Conservation (phyloP, 2,113 vertebrate genomes). For the Ceratotherium simum region DNA sequence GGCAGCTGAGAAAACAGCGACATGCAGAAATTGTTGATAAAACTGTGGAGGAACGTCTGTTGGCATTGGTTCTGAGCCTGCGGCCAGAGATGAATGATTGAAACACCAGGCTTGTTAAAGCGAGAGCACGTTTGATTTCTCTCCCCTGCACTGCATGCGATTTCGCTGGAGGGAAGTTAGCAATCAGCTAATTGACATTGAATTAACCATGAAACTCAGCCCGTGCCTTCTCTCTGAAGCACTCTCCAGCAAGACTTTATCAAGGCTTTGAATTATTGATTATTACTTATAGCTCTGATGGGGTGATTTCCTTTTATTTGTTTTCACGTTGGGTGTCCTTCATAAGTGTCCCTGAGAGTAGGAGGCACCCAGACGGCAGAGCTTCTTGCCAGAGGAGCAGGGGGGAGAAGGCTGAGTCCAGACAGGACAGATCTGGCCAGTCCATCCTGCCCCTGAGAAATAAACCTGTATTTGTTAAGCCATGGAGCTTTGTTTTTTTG, state of each 20-base stretch:
- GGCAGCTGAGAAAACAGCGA: slow-evolving; percentile 85
- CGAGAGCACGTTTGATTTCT: slow-evolving; percentile 96
- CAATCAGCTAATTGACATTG: slow-evolving; percentile 99
- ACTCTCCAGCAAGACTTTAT: slow-evolving; percentile 88
- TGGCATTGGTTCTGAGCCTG: slow-evolving; percentile 95
- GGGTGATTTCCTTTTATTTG: slow-evolving; percentile 87
- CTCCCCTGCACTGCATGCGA: slow-evolving; percentile 91
- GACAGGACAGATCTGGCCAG: neutral
- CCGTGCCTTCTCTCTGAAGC: slow-evolving; percentile 93
- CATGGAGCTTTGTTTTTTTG: neutral
- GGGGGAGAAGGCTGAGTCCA: neutral
- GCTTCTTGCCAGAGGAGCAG: neutral
- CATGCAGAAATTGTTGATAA: slow-evolving; percentile 94
- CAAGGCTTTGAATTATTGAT: slow-evolving; percentile 92
- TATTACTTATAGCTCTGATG: slow-evolving; percentile 88
- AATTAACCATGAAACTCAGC: slow-evolving; percentile 99
- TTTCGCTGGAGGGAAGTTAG: slow-evolving; percentile 98
- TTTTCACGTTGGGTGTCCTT: slow-evolving; percentile 86
- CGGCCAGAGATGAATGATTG: slow-evolving; percentile 97
- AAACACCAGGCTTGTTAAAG: slow-evolving; percentile 96
- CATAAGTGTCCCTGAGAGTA: slow-evolving; percentile 81
- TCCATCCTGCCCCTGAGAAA: neutral
- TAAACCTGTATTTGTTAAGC: neutral
- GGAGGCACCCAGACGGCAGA: slow-evolving; percentile 19
- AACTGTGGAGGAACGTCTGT: slow-evolving; percentile 96